These are phyloP conservation scores for Dolomedes plantarius DNA, from an alignment of 2,888 invertebrate species.

Conservation along the genomic window DNA sequence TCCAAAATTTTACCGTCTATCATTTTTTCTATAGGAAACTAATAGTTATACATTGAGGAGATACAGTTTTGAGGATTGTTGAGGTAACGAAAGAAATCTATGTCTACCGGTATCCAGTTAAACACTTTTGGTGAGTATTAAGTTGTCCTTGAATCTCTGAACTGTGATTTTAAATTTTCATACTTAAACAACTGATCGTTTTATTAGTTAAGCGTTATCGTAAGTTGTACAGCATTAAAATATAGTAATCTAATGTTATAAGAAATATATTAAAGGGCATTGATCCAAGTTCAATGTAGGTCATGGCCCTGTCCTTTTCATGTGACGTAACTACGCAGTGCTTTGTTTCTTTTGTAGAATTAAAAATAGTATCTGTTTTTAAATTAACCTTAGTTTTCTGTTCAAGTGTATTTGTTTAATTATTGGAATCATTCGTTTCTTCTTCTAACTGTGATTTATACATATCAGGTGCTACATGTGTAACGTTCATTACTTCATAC, in stretches of 20 bases:
- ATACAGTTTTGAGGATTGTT: constrained; percentile 44
- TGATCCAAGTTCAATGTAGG: constrained; percentile 50
- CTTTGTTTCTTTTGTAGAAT: not conserved
- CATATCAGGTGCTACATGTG: too few relatives aligned
- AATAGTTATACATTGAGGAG: constrained; percentile 28
- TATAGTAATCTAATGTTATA: too few relatives aligned
- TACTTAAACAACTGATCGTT: too few relatives aligned
- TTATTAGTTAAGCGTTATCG: too few relatives aligned
- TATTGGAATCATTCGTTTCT: too few relatives aligned
- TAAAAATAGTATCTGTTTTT: too few relatives aligned
- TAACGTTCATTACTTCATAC: too few relatives aligned
- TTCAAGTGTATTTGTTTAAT: too few relatives aligned
- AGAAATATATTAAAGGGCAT: not conserved
- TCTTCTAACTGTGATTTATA: too few relatives aligned
- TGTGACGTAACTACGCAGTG: constrained; percentile 42
- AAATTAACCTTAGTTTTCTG: too few relatives aligned
- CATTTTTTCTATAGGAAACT: not conserved
- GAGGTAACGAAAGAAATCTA: constrained; percentile 65
- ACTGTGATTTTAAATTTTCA: too few relatives aligned
- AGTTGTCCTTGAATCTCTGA: constrained; percentile 38
- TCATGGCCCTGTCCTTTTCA: constrained; percentile 35
- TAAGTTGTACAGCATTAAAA: too few relatives aligned
- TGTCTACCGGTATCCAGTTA: constrained; percentile 75
- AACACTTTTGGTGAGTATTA: constrained; percentile 75
- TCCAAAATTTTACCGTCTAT: not conserved